Conservation (phyloP, 2,888 invertebrate genomes). For the Lepidonotus clava region DNA sequence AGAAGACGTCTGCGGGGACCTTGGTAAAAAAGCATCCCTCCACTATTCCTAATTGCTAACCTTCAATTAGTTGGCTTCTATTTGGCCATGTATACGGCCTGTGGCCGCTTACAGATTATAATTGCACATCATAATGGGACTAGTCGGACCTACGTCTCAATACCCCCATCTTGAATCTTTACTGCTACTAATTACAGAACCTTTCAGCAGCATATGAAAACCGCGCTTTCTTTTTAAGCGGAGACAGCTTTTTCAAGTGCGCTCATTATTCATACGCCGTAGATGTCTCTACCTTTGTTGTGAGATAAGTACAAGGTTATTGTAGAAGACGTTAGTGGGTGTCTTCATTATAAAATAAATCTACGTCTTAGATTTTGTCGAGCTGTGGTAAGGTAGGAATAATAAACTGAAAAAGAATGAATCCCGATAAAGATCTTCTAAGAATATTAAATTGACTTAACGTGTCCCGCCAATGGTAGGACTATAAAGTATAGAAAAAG, state of each 20-base stretch:
- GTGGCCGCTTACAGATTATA: background rate
- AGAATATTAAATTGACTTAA: no score
- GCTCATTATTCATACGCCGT: background rate
- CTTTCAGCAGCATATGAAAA: background rate
- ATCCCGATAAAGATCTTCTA: no score
- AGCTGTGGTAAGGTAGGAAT: no score
- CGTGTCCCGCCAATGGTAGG: no score
- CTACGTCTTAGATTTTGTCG: no score
- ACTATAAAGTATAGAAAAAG: no score
- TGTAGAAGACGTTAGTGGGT: no score
- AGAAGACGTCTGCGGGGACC: no score
- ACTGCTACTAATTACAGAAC: background rate
- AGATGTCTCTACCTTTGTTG: background rate
- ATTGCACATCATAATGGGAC: background rate
- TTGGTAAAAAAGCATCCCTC: no score
- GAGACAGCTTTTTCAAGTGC: background rate
- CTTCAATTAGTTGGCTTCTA: background rate
- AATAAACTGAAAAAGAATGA: no score
- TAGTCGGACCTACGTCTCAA: background rate
- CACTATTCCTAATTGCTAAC: conserved; percentile 9
- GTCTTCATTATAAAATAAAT: no score
- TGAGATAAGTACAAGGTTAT: no score
- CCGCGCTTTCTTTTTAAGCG: background rate
- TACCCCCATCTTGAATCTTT: background rate
- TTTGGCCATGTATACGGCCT: background rate